Conservation (phyloP, 2,113 vertebrate species). For the Menura novaehollandiae region DNA sequence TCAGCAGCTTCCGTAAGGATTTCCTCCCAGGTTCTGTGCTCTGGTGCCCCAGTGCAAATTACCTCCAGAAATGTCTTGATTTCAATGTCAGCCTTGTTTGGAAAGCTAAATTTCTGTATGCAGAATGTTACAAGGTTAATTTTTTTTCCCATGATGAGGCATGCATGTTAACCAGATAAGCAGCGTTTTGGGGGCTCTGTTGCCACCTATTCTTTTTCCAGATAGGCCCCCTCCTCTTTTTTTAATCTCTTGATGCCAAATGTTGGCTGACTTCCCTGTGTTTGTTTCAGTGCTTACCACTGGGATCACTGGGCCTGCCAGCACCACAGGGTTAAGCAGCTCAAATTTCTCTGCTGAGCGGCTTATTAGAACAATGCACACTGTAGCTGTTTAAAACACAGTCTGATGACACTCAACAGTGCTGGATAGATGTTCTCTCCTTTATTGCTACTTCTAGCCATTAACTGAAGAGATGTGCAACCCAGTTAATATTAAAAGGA, state of each 20-base stretch:
- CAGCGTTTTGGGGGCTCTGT: slow-evolving; percentile 37
- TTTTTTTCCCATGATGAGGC: slow-evolving; percentile 28
- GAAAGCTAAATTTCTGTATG: slow-evolving; percentile 17
- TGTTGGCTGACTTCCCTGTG: slow-evolving; percentile 67
- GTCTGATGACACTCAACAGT: slow-evolving; percentile 55
- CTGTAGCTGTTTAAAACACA: slow-evolving; percentile 59
- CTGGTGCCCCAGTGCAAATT: neutral
- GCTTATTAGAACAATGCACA: slow-evolving; percentile 62
- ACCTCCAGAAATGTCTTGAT: slow-evolving; percentile 14
- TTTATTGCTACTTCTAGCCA: slow-evolving; percentile 8
- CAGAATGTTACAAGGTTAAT: slow-evolving; percentile 46
- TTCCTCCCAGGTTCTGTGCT: neutral
- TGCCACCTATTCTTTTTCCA: slow-evolving; percentile 49
- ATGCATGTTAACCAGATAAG: slow-evolving; percentile 61
- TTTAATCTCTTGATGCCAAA: slow-evolving; percentile 68
- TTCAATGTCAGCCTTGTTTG: slow-evolving; percentile 43
- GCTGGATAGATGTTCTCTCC: slow-evolving; percentile 34
- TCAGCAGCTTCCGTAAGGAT: neutral
- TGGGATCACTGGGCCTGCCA: slow-evolving; percentile 65
- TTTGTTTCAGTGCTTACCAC: slow-evolving; percentile 67
- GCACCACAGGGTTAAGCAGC: slow-evolving; percentile 70
- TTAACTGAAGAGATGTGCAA: neutral
- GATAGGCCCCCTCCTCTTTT: slow-evolving; percentile 7
- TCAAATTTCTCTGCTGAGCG: slow-evolving; percentile 69
- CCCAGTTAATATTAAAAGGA: neutral